Evolutionary conservation across 2,113 vertebrate genomes (phyloP).

Genomic region (Loxodonta africana): DNA sequence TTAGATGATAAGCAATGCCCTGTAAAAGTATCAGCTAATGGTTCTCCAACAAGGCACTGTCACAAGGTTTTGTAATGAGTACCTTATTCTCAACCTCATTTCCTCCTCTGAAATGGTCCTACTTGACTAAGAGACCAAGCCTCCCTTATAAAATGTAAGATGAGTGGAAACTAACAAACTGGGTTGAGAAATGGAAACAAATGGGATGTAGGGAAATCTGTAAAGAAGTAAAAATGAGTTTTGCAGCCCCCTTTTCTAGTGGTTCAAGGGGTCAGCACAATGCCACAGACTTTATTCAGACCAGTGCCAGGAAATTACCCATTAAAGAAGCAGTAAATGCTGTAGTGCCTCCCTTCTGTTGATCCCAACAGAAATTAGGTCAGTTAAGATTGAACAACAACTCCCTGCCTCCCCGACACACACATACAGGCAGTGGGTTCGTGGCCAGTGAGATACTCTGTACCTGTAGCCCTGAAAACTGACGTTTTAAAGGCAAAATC

Average conservation of each 20-base stretch:
- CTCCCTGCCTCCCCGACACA: no score
- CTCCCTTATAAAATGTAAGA: not conserved
- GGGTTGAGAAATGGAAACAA: not conserved
- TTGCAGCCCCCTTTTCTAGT: not conserved
- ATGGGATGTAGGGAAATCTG: not conserved
- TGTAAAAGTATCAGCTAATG: not conserved
- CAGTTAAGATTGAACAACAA: not conserved
- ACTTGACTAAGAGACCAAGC: not conserved
- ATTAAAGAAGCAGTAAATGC: not conserved
- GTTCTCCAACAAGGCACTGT: not conserved
- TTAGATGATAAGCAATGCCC: not conserved
- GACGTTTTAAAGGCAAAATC: not conserved
- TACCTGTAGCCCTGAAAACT: not conserved
- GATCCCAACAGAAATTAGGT: not conserved
- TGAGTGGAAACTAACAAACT: not conserved
- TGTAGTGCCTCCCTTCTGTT: not conserved
- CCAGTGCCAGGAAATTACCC: not conserved
- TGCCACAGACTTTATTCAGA: not conserved
- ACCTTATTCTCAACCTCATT: not conserved
- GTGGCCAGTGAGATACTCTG: not conserved
- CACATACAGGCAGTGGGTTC: not conserved
- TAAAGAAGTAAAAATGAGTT: not conserved
- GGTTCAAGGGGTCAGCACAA: not conserved
- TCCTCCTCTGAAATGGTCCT: not conserved
- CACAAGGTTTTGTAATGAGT: not conserved